These are phyloP conservation scores for Phycodurus eques DNA, from an alignment of 2,113 vertebrate genomes.

Conservation along the genomic window DNA sequence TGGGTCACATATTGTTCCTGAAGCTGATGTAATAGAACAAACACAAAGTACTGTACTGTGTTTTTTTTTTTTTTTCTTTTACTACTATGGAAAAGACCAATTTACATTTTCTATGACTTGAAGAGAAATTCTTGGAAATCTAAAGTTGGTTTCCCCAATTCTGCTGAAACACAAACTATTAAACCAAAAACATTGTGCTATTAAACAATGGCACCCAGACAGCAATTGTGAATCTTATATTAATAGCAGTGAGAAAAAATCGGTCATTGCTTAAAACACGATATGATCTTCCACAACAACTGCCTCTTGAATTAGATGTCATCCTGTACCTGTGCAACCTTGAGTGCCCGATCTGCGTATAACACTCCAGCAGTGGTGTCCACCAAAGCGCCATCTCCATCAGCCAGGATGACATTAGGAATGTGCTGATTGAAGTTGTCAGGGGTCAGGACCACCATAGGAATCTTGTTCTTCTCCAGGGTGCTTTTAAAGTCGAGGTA, in stretches of 20 bases:
- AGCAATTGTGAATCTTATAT: neutral
- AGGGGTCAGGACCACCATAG: slow-evolving; percentile 56
- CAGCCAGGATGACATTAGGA: slow-evolving; percentile 69
- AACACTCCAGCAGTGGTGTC: slow-evolving; percentile 82
- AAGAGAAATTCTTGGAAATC: no score
- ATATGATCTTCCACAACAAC: neutral
- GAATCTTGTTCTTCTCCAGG: slow-evolving; percentile 64
- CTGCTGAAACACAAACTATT: neutral
- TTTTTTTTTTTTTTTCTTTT: no score
- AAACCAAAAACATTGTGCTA: neutral
- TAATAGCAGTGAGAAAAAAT: neutral
- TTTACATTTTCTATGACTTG: no score
- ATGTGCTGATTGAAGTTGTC: slow-evolving; percentile 70
- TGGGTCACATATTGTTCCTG: no score
- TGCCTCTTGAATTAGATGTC: neutral
- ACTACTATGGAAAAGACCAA: neutral
- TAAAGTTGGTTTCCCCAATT: neutral
- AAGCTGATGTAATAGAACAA: no score
- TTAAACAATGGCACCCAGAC: neutral
- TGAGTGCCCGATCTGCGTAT: slow-evolving; percentile 82
- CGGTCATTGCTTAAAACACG: neutral
- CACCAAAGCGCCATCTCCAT: slow-evolving; percentile 73
- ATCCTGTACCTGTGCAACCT: slow-evolving; percentile 78
- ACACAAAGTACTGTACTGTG: no score
- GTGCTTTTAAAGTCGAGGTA: slow-evolving; percentile 66